These are phyloP conservation scores for Ptychochromis oligacanthus DNA, from an alignment of 2,113 vertebrate genomes.

Conservation along the genomic window DNA sequence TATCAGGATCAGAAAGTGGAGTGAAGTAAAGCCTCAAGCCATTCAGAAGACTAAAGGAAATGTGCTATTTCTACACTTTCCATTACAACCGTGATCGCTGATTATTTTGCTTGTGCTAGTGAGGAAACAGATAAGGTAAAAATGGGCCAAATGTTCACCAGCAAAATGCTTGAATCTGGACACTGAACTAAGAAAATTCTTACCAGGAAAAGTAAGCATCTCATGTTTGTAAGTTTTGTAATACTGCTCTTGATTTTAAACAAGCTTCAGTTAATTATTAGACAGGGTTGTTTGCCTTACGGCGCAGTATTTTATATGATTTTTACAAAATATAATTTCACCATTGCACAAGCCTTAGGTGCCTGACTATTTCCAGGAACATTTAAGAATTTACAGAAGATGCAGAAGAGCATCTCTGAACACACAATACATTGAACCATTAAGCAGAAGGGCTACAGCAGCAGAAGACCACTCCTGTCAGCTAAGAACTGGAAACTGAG, in stretches of 20 bases:
- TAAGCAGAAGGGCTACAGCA: too few relatives aligned
- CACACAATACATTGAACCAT: too few relatives aligned
- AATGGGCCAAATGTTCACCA: background rate
- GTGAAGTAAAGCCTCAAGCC: background rate
- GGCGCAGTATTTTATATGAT: background rate
- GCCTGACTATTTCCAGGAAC: background rate
- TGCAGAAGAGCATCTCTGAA: too few relatives aligned
- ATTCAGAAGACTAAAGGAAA: background rate
- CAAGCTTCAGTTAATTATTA: too few relatives aligned
- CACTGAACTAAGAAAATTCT: background rate
- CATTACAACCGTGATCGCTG: background rate
- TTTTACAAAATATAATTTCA: background rate
- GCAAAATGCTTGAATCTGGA: background rate
- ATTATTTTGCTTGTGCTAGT: background rate
- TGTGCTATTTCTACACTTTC: background rate
- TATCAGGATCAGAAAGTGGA: background rate
- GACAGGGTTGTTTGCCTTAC: too few relatives aligned
- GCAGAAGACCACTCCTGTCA: background rate
- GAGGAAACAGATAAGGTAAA: background rate
- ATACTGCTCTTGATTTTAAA: background rate
- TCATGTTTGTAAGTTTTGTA: background rate
- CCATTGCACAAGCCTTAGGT: background rate
- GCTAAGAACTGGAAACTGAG: background rate
- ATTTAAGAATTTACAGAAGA: background rate
- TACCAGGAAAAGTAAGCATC: background rate